Base-by-base conservation (phyloP, 2,113 vertebrate genomes). In the Cathartes aura region DNA sequence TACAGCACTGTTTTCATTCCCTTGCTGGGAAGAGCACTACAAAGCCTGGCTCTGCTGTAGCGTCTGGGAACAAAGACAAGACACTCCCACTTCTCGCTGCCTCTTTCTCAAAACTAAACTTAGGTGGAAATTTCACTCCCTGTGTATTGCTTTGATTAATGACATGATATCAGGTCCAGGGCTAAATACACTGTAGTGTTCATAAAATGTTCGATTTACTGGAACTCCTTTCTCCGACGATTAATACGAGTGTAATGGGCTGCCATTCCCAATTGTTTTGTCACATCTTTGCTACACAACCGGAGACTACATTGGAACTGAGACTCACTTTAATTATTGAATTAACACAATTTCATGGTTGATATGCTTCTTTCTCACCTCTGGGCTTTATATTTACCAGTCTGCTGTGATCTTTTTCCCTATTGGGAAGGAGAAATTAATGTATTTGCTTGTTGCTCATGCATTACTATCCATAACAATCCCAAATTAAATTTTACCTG, bases 291-390 rank as follows among this genome's bases (percentile, higher is more conserved):
- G 74, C 94, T 95, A 86, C 82, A 78, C 45, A 96, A 89, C 42
- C 15, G 0, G 5, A 72, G 73, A 92, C 74, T 97, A 67, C 87
- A 40, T 81, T 96, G 87, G 95, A 97, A 90, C 82, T 79, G 86
- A 97, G 95, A 89, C 92, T 96, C 73, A 75, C 63, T 98, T 97
- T 97, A 98, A 98, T 98, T 98, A 98, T 97, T 96, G 96, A 98
- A 98, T 98, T 97, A 98, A 97, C 91, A 97, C 93, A 97, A 96
- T 97, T 98, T 98, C 97, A 97, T 97, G 96, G 97, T 96, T 97
- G 96, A 94, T 94, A 97, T 92, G 78, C n/a, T 97, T 85, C 93
- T 97, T 97, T 96, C 52, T 97, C 82, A 97, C 95, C 90, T 93
- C 66, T 95, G 94, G 95, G 97, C 70, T 96, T 98, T 92, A 73